Percentiles rank a stretch among this genome's conserved stretches.
Conservation (phyloP, 2,888 invertebrate genomes). For the Cryptus armator region DNA sequence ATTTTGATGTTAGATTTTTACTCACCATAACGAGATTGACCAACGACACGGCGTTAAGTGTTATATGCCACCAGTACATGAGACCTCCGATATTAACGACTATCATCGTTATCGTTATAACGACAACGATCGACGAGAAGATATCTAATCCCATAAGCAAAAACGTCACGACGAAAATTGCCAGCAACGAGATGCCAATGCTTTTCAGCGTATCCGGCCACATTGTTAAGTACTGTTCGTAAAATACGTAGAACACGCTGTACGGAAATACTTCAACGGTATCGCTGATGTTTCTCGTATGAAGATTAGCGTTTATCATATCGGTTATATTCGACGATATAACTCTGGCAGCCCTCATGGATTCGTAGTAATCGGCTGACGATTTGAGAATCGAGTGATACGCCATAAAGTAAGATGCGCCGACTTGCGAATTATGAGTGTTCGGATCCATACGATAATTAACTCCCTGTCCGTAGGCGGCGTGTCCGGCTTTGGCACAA, state of each 20-base stretch:
- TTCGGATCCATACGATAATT: constrained; percentile 86
- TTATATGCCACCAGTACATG: constrained; percentile 99
- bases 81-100: constrained; percentile 96
- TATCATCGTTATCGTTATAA: constrained; percentile 97
- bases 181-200: constrained; percentile 94
- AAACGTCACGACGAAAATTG: constrained; percentile 98
- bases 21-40: constrained; percentile 97
- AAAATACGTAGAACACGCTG: constrained; percentile 99
- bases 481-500: constrained; percentile 95
- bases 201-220: constrained; percentile 96
- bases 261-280: constrained; percentile 93
- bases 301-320: constrained; percentile 89
- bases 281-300: constrained; percentile 84
- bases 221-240: constrained; percentile 99
- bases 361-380: constrained; percentile 95
- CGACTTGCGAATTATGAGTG: constrained; percentile 86
- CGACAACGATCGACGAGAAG: constrained; percentile 94
- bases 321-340: constrained; percentile 94
- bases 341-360: constrained; percentile 92
- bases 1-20: neutral
- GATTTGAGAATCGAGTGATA: constrained; percentile 97
- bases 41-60: constrained; percentile 97
- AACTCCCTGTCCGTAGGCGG: constrained; percentile 92
- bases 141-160: constrained; percentile 97
- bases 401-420: constrained; percentile 96